phyloP scores from a whole-genome alignment of 2,797 vertebrate genomes.

The Xiphorhynchus erythropygius region DNA sequence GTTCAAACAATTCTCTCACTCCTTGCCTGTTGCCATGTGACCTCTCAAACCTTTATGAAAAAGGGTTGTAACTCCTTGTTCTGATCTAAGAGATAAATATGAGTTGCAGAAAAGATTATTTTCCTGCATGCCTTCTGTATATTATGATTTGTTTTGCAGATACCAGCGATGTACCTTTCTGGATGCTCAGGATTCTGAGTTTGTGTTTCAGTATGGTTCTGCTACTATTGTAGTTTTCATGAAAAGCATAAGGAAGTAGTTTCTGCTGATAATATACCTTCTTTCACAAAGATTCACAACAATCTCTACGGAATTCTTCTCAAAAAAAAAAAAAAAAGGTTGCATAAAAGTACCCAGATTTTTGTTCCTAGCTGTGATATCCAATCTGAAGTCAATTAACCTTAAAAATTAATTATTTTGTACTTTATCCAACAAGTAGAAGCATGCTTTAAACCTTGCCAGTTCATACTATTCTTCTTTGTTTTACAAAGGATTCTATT shows the following conservation, averaged over 20 bases:
- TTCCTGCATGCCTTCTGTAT: background rate
- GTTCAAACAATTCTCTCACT: background rate
- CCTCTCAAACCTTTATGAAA: background rate
- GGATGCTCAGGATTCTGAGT: background rate
- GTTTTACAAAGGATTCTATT: background rate
- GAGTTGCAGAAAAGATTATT: background rate
- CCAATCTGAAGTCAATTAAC: background rate
- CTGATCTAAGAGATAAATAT: background rate
- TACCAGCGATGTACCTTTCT: background rate
- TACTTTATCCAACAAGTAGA: background rate
- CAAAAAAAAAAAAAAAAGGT: background rate
- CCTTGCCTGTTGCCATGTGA: background rate
- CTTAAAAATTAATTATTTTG: background rate
- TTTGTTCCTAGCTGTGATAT: background rate
- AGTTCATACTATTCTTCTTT: background rate
- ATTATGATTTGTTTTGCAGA: background rate
- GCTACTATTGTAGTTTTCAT: background rate
- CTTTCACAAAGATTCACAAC: background rate
- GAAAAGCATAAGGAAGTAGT: background rate
- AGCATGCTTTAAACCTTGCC: background rate
- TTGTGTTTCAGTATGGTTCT: background rate
- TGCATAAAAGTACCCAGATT: background rate
- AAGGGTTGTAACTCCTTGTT: background rate
- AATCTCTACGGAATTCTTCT: background rate
- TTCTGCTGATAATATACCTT: background rate